These are phyloP conservation scores for Amblyopsis rosae DNA, from an alignment of 2,113 vertebrate species.

Conservation along the genomic window DNA sequence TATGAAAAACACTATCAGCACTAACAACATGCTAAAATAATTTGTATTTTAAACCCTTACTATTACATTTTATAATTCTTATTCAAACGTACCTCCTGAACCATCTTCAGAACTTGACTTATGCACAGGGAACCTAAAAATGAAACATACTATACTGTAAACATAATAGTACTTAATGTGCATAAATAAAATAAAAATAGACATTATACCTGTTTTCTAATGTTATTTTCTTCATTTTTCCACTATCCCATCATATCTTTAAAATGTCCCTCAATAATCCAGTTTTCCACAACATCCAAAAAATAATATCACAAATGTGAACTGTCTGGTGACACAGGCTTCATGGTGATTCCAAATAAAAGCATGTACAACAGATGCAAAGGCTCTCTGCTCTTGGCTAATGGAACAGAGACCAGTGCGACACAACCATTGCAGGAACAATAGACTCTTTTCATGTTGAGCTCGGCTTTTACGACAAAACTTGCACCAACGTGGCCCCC, in stretches of 20 bases:
- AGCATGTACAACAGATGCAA: constrained; percentile 41
- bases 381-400: constrained; percentile 43
- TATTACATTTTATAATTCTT: too few relatives aligned
- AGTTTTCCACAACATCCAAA: constrained; percentile 11
- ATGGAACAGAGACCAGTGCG: constrained; percentile 61
- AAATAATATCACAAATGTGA: constrained; percentile 24
- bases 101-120: constrained; percentile 93
- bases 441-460: constrained; percentile 63
- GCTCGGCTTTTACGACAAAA: constrained; percentile 55
- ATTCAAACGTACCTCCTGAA: constrained; percentile 79
- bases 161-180: constrained; percentile 5
- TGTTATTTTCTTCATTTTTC: constrained; percentile 63
- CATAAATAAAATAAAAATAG: neutral
- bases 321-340: constrained; percentile 29
- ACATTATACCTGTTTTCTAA: constrained; percentile 63
- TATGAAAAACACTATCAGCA: neutral
- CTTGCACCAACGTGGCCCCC: constrained; percentile 51
- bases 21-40: too few relatives aligned
- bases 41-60: too few relatives aligned
- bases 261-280: constrained; percentile 23
- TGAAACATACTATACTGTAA: constrained; percentile 8
- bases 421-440: constrained; percentile 64
- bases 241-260: constrained; percentile 47
- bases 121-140: constrained; percentile 86
- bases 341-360: constrained; percentile 35